phyloP scores from a whole-genome alignment of 2,888 invertebrate species.

The Coelopa pilipes region DNA sequence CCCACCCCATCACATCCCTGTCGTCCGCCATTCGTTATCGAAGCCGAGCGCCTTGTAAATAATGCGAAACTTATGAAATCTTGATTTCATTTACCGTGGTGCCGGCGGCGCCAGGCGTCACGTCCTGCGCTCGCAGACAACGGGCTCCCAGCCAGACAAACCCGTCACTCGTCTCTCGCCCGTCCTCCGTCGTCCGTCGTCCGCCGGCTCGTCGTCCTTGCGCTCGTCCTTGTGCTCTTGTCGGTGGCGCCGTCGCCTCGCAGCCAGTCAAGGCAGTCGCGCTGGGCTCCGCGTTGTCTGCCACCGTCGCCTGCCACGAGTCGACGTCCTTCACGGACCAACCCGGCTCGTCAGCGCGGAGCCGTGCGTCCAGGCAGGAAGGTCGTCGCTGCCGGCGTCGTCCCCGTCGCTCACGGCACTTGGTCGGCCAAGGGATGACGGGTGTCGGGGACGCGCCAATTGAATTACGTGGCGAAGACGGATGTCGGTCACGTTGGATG shows the following conservation, averaged over 20 bases:
- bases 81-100: conserved; percentile 4
- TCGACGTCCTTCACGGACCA: no score
- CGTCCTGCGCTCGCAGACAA: conserved; percentile 27
- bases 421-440: no score
- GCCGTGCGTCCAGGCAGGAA: no score
- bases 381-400: no score
- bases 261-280: neutral
- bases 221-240: no score
- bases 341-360: no score
- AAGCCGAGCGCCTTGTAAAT: neutral
- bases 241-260: no score
- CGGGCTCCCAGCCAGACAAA: neutral
- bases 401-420: neutral
- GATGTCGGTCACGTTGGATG: conserved; percentile 5
- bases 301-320: no score
- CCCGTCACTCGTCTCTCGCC: conserved; percentile 6
- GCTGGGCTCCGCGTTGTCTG: no score
- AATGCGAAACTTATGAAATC: conserved; percentile 4
- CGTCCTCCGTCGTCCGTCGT: neutral
- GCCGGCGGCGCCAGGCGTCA: conserved; percentile 33
- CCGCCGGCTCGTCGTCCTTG: no score
- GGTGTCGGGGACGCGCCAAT: neutral
- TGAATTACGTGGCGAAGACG: neutral
- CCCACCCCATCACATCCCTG: no score
- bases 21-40: no score